Evolutionary conservation across 2,888 invertebrate genomes (phyloP), one percentile per base, ranked within the genome.

Genomic region (Tanypteryx hageni): DNA sequence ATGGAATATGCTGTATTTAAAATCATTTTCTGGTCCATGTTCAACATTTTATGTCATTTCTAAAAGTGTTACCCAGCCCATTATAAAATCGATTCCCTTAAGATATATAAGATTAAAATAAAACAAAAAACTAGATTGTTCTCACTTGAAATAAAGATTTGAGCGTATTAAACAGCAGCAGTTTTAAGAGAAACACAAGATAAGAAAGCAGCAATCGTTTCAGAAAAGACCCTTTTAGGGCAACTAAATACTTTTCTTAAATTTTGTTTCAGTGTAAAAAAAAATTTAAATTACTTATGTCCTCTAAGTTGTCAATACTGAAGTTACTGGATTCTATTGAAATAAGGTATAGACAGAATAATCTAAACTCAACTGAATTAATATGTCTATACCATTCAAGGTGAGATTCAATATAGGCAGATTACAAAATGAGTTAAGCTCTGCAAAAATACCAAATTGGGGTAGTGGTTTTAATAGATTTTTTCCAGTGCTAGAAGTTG

Each of bases 221-320:
- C 96, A 96, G 96, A 96, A 96, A 96, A 96, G 96, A 96, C 96
- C 96, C 96, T 96, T 96, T 95, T 94, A 95, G 96, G 96, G 96
- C 96, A 96, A 96, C 96, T 96, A 96, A 96, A 92, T 59, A 81
- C 92, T 92, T 92, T 64, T 92, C 92, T 14, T 84, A 61, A 91
- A 85, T 84, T 92, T 92, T 85, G 92, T 93, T 83, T 89, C n/a
- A 82, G 59, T 58, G 82, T 85, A 68, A 68, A 18, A 92, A 92
- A 92, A 92, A 91, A 86, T n/a, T n/a, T n/a, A 59, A 64, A 18
- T 89, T 64, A 89, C 89, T 89, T 89, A 89, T 64, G 92, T 92
- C 92, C 93, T 93, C 93, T 89, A 93, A 93, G 92, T 93, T 93
- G 92, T 93, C 92, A 93, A 93, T 86, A 92, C 93, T 93, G 93